phyloP scores from a whole-genome alignment of 2,888 invertebrate genomes.

The Fabriciana adippe region DNA sequence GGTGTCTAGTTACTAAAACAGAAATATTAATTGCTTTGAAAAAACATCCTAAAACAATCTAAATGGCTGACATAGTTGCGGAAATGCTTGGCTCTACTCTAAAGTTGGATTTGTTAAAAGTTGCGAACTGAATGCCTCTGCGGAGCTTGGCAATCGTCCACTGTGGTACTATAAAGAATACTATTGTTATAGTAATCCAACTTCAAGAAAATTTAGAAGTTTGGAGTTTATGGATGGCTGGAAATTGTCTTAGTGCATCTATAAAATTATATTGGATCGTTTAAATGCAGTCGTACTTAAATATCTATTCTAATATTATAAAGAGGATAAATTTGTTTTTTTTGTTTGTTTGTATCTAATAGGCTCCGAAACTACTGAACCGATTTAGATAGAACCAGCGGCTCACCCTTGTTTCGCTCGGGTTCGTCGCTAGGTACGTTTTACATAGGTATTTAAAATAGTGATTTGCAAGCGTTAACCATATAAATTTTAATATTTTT shows the following conservation, averaged over 20 bases:
- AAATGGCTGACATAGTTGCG: conserved; percentile 22
- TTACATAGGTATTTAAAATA: too few species aligned
- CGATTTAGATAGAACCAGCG: too few species aligned
- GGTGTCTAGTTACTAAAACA: too few species aligned
- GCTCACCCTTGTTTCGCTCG: too few species aligned
- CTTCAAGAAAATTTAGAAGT: conserved; percentile 14
- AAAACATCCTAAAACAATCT: conserved; percentile 14
- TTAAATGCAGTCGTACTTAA: background rate
- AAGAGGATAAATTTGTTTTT: too few species aligned
- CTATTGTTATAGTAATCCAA: conserved; percentile 23
- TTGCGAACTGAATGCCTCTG: conserved; percentile 24
- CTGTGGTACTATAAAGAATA: conserved; percentile 32
- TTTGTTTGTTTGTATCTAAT: too few species aligned
- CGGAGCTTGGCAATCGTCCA: conserved; percentile 34
- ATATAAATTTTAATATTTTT: too few species aligned
- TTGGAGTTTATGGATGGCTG: conserved; percentile 5
- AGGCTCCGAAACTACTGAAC: too few species aligned
- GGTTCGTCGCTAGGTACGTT: too few species aligned
- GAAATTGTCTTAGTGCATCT: conserved; percentile 2
- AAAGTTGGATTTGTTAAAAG: conserved; percentile 31
- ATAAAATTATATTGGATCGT: background rate
- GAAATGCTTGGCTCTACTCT: conserved; percentile 8
- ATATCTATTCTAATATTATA: too few species aligned
- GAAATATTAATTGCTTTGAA: background rate
- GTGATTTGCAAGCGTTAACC: too few species aligned